Base-by-base conservation (phyloP, 2,113 vertebrate genomes). In the Pampusana beccarii region DNA sequence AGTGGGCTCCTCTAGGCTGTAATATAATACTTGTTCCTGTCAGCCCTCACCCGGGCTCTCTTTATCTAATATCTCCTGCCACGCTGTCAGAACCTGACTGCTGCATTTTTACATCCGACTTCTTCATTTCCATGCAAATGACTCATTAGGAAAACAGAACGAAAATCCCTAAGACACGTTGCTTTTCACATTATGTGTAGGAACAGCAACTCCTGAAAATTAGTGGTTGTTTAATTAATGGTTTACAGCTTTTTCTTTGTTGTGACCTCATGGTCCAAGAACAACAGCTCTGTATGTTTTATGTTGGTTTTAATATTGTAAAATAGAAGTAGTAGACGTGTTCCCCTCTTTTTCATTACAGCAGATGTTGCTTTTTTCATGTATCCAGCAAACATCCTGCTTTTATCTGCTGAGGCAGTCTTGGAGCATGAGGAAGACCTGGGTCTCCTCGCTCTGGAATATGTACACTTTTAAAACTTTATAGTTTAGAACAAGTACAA, bases 51-150 rank as follows among this genome's bases (percentile, higher is more conserved):
- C 64, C 40, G 38, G n/a, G 29, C 70, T 87, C 28, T 56, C 80
- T 72, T 17, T 53, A 75, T 34, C 56, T 53, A 3, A 1, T n/a
- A 23, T 48, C 74, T 79, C 38, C 78, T 87, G 72, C 65, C 44
- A 40, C 0, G 2, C 54, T 93, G 20, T 38, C 82, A 81, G 70
- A 85, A 44, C 74, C 65, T 4, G 31, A 71, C 66, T 92, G 77
- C 65, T 79, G 61, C 5, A 16, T 60, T 69, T 85, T 33, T 67
- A 17, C 29, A 51, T 75, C 80, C 2, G 11, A 6, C 33, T 46
- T 58, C 61, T 89, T 74, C 2, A 62, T 78, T 93, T 80, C 78
- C 72, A 62, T 80, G 65, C 61, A 56, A 86, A 84, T 92, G 42
- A 33, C n/a, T 29, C 5, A 46, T 50, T 23, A 40, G 73, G 51